These are phyloP conservation scores for Pristis pectinata DNA, from an alignment of 2,797 vertebrate species.

Conservation along the genomic window DNA sequence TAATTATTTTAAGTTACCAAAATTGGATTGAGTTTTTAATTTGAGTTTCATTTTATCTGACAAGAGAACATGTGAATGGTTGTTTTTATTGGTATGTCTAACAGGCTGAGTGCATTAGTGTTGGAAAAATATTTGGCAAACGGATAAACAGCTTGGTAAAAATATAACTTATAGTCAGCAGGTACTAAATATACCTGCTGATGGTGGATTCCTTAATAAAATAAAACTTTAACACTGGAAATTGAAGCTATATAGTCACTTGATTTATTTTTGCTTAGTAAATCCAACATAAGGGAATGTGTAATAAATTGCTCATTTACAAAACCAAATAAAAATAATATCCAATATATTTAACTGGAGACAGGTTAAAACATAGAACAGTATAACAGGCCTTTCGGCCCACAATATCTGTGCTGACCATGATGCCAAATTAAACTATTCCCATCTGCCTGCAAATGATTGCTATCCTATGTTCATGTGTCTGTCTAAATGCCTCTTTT, in stretches of 20 bases:
- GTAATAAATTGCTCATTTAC: background rate
- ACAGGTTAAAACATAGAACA: no score
- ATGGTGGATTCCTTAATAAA: background rate
- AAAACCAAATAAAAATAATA: background rate
- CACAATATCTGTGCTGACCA: no score
- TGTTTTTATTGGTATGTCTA: background rate
- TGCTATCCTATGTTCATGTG: no score
- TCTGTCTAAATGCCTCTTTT: no score
- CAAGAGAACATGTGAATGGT: background rate
- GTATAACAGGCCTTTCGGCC: no score
- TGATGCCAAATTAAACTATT: no score
- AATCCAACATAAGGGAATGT: background rate
- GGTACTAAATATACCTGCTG: background rate
- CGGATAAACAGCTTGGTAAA: background rate
- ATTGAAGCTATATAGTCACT: background rate
- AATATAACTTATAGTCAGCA: background rate
- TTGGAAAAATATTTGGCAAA: background rate
- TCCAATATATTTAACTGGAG: background rate
- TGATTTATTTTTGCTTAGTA: background rate
- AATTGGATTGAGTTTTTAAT: conserved; percentile 5
- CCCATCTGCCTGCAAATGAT: no score
- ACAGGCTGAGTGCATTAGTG: background rate
- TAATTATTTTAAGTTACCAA: background rate
- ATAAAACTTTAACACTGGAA: background rate
- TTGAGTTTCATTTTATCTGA: background rate